Percentiles rank a stretch among this genome's conserved stretches.
These are phyloP conservation scores for Propsilocerus akamusi DNA, from an alignment of 1,140 invertebrate genomes.

Conservation along the genomic window DNA sequence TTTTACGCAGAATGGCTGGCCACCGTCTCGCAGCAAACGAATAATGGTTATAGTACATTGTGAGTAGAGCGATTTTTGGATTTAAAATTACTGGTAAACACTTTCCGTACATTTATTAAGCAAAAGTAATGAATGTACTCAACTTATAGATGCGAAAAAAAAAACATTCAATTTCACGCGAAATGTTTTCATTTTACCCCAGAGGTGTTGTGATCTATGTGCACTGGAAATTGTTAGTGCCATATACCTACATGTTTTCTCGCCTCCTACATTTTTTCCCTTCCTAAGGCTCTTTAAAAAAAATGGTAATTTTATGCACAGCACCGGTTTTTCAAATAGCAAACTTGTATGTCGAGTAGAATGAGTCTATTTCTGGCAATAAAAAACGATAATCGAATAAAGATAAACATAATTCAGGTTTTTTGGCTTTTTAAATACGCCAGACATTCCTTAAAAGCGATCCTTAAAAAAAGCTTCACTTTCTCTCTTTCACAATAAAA, in stretches of 20 bases:
- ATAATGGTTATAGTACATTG: constrained; percentile 75
- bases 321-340: neutral
- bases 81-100: no score
- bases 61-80: no score
- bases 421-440: neutral
- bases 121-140: no score
- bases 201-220: neutral
- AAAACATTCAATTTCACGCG: neutral
- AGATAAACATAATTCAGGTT: constrained; percentile 3
- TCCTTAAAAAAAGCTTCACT: constrained; percentile 3
- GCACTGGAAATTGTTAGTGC: neutral
- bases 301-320: constrained; percentile 4
- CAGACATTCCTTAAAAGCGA: neutral
- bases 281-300: neutral
- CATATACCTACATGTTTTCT: neutral
- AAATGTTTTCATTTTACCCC: no score
- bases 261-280: neutral
- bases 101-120: no score
- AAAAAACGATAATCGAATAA: constrained; percentile 4
- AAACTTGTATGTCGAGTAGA: neutral
- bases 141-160: neutral
- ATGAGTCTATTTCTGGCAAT: neutral
- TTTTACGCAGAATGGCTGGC: constrained; percentile 48
- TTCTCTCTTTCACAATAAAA: neutral
- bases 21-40: constrained; percentile 71